These are phyloP conservation scores for Microtus richardsoni DNA, from an alignment of 2,113 vertebrate species.

Conservation along the genomic window DNA sequence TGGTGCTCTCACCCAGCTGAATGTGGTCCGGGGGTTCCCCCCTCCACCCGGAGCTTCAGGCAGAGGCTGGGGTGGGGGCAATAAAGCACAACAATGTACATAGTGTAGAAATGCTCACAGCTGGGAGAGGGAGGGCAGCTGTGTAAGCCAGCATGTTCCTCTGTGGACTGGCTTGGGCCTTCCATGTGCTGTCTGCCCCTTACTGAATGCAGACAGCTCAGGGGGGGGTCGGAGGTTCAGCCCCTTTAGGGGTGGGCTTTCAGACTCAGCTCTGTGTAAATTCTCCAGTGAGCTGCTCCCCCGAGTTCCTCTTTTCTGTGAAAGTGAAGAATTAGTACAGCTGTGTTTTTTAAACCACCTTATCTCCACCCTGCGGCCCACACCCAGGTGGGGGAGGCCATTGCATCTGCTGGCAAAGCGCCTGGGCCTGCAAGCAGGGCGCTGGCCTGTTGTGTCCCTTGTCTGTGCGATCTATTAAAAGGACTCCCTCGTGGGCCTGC, in stretches of 20 bases:
- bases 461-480: slow-evolving; percentile 86
- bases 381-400: slow-evolving; percentile 46
- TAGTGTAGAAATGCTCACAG: slow-evolving; percentile 80
- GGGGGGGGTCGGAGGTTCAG: background rate
- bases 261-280: background rate
- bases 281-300: slow-evolving; percentile 19
- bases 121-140: background rate
- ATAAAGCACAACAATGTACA: slow-evolving; percentile 85
- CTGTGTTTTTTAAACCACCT: slow-evolving; percentile 72
- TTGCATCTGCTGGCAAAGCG: slow-evolving; percentile 48
- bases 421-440: slow-evolving; percentile 45
- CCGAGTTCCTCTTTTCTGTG: slow-evolving; percentile 2
- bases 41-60: background rate
- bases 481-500: slow-evolving; percentile 81
- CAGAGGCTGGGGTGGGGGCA: background rate
- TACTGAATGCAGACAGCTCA: background rate
- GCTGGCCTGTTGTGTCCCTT: slow-evolving; percentile 60
- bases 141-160: slow-evolving; percentile 72
- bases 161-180: background rate
- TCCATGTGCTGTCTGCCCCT: background rate
- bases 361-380: background rate
- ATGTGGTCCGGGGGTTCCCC: background rate
- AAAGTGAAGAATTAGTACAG: slow-evolving; percentile 67
- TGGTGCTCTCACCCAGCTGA: background rate
- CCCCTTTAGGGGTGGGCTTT: background rate